Conservation (phyloP, 1,140 invertebrate species). For the Drosophila subpulchrella region DNA sequence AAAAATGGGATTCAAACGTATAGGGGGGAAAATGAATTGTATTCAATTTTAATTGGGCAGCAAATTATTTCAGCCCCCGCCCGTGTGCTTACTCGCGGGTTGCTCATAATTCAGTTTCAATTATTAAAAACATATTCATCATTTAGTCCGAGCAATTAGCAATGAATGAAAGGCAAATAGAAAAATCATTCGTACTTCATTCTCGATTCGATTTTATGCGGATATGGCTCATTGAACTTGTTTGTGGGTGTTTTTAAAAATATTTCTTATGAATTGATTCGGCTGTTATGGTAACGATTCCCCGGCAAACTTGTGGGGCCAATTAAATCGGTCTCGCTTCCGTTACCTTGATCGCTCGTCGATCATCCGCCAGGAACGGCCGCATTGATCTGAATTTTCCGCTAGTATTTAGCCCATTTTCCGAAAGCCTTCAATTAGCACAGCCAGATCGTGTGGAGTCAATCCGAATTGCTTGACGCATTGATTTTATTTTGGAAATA, state of each 20-base stretch:
- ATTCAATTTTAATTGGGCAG: conserved; percentile 66
- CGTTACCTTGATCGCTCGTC: conserved; percentile 72
- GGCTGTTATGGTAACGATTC: conserved; percentile 48
- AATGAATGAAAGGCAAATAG: conserved; percentile 53
- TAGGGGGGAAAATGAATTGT: conserved; percentile 42
- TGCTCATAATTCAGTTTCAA: conserved; percentile 45
- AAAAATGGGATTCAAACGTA: conserved; percentile 14
- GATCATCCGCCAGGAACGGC: conserved; percentile 44
- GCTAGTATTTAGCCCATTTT: conserved; percentile 31
- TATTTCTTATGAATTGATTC: conserved; percentile 26
- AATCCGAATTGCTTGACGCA: conserved; percentile 63
- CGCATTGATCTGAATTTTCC: conserved; percentile 34
- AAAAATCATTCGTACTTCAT: conserved; percentile 60
- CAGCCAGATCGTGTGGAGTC: conserved; percentile 23
- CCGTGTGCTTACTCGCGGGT: conserved; percentile 6
- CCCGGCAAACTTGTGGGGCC: conserved; percentile 54
- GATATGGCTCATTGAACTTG: conserved; percentile 56
- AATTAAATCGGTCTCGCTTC: conserved; percentile 74
- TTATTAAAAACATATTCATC: conserved; percentile 65
- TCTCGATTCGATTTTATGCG: conserved; percentile 49
- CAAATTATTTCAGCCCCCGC: conserved; percentile 51
- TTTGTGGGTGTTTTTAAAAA: conserved; percentile 20
- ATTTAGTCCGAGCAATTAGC: conserved; percentile 58
- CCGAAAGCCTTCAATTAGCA: conserved; percentile 65
- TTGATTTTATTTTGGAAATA: conserved; percentile 72